Base-by-base conservation (phyloP, 2,113 vertebrate species). In the Cacatua alba region DNA sequence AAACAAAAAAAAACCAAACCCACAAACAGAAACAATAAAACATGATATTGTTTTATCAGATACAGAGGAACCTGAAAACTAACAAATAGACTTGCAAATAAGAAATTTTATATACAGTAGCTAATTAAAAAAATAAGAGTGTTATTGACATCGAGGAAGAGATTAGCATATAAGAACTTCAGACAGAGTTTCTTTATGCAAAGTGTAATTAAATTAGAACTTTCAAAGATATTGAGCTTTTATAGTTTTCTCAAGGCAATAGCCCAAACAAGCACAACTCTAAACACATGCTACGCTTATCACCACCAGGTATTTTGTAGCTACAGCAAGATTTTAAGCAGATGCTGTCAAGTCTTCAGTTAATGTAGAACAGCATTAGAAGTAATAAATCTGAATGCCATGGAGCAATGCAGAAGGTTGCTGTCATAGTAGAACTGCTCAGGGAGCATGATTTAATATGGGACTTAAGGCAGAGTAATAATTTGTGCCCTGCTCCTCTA, bases 151-250 rank as follows among this genome's bases (percentile, higher is more conserved):
- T 39, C 29, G 24, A 80, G 28, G 49, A 86, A 67, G 53, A 52
- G 49, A 94, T 93, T 80, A 77, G 18, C 26, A 39, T 78, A 59
- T 80, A 82, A 79, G 16, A 31, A 46, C 67, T 94, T 86, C 29
- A 94, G 49, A 64, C 19, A 76, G 11, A 59, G 64, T 18, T 91
- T 92, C 29, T 92, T 95, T 84, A 64, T 62, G 17, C 49, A 86
- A 92, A 60, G 2, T 71, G 48, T 93, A 94, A 88, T 88, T 86
- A 88, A 94, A 92, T 86, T 90, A 71, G 51, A 88, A 79, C 31
- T 79, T 78, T 21, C 17, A 82, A 82, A 90, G 24, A 59, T 62
- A 74, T 0, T 68, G 26, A 51, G 10, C 25, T 94, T 93, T 80
- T 72, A 48, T 35, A 78, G 13, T 65, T 95, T 91, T 93, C 44